Percentiles rank a stretch among this genome's conserved stretches.
Evolutionary conservation across 2,888 invertebrate species (phyloP).

Genomic region (Drosophila pseudotalamancana): DNA sequence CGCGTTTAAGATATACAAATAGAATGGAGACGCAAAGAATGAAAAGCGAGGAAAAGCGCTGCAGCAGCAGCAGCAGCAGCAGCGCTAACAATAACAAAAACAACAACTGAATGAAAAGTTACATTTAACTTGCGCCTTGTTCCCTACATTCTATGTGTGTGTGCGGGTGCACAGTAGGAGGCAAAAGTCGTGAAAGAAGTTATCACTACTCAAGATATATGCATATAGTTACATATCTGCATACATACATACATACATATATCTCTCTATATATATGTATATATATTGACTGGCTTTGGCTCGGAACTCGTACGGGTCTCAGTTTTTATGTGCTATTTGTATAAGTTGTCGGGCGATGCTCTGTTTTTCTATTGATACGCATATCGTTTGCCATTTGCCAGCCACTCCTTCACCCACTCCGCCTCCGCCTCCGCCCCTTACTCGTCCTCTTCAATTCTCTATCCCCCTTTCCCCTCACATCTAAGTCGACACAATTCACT

Average conservation of each 20-base stretch:
- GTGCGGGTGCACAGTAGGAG: conserved; percentile 64
- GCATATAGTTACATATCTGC: not conserved
- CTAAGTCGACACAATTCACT: conserved; percentile 60
- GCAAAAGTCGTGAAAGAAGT: conserved; percentile 75
- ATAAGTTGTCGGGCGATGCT: conserved; percentile 67
- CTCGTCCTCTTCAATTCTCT: too few relatives aligned
- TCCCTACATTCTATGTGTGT: conserved; percentile 18
- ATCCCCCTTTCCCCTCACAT: not conserved
- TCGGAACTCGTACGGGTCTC: conserved; percentile 28
- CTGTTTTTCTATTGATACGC: conserved; percentile 73
- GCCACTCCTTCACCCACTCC: not conserved
- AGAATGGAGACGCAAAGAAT: conserved; percentile 18
- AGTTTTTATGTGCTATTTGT: conserved; percentile 68
- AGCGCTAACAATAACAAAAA: conserved; percentile 8
- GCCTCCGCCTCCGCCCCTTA: not conserved
- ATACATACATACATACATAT: not conserved
- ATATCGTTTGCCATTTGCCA: conserved; percentile 72
- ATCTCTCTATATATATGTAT: not conserved
- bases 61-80: conserved; percentile 22
- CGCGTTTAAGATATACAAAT: conserved; percentile 79
- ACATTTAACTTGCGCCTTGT: conserved; percentile 54
- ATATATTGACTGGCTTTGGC: conserved; percentile 29
- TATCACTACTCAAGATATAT: conserved; percentile 70
- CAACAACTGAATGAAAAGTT: conserved; percentile 61
- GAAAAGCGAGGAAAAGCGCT: conserved; percentile 57